A percentile compares a stretch with the other conserved stretches of the same genome.
Conservation (phyloP, 2,888 invertebrate species). For the Lasioglossum villosulum region DNA sequence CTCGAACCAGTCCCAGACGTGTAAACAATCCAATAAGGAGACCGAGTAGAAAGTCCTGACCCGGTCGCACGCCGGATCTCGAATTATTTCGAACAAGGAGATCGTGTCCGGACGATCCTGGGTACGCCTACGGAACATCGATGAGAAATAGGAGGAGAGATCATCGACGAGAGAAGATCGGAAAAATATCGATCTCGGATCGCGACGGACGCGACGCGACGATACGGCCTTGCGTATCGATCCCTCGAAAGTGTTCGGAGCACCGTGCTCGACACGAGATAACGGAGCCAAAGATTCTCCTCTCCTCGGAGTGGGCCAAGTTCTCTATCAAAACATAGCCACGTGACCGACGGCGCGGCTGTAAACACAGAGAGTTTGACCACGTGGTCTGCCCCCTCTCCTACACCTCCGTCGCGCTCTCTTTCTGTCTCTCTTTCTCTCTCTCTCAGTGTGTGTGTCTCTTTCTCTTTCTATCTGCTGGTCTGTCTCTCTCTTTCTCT, state of each 20-base stretch:
- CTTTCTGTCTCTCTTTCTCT: neutral
- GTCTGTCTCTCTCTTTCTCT: neutral
- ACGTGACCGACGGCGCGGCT: conserved; percentile 79
- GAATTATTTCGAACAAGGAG: neutral
- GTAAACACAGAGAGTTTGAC: conserved; percentile 81
- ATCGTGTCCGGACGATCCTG: no score
- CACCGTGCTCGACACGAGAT: conserved; percentile 19
- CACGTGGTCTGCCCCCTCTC: conserved; percentile 79
- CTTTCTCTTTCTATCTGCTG: neutral
- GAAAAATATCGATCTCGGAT: conserved; percentile 28
- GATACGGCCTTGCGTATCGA: conserved; percentile 10
- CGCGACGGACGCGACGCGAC: neutral
- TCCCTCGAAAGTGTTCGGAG: conserved; percentile 18
- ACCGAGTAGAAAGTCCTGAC: neutral
- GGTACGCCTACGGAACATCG: conserved; percentile 38
- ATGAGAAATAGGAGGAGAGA: conserved; percentile 56
- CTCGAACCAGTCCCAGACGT: neutral
- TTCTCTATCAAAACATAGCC: conserved; percentile 80
- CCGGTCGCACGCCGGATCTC: neutral
- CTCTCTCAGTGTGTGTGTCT: neutral
- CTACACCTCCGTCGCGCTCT: neutral
- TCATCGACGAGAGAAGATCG: conserved; percentile 29
- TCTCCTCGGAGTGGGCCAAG: conserved; percentile 66
- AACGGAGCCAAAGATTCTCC: conserved; percentile 39
- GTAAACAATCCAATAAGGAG: neutral